Base-by-base conservation (phyloP, 1,140 invertebrate genomes). In the Leptopilina clavipes region DNA sequence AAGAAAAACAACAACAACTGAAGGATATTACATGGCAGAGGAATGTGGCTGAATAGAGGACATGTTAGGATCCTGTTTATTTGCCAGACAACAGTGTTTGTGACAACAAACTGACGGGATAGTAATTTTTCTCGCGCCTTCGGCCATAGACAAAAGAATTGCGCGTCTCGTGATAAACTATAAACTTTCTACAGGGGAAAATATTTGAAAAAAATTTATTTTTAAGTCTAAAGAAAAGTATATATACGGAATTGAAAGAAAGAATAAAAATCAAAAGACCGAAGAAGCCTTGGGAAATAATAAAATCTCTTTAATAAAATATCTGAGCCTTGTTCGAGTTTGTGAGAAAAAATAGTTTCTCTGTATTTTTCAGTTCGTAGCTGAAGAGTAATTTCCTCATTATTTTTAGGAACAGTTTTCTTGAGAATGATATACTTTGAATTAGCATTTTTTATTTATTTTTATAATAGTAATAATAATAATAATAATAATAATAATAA, bases 51-150 rank as follows among this genome's bases (percentile, higher is more conserved):
- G 52, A 65, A 65, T 65, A 14, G 37, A 59, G 65, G 59, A 71
- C 75, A 76, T 78, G 76, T 76, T 76, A 70, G 43, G 77, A 79
- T 31, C 25, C 25, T 31, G 76, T 79, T 81, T 81, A 81, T 81
- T 82, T 82, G 76, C 76, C 74, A 77, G 81, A 72, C 77, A n/a
- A n/a, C n/a, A 77, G 22, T 80, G 76, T 78, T 78, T 80, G 78
- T 76, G 76, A 75, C 81, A 82, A 82, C 77, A 79, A 80, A 82
- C 78, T 78, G 72, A 76, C 77, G 73, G 74, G 81, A 78, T 79
- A 81, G 82, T 85, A 85, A 85, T 85, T 85, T 85, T 82, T 77
- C 82, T 80, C 79, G 80, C 79, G 81, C 82, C 84, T 84, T 85
- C 80, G 82, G 81, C 82, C 82, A 80, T 80, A 82, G 84, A 84